Percentiles rank a stretch among this genome's conserved stretches.
Conservation (phyloP, 2,888 invertebrate genomes). For the Acanthococcus lagerstroemiae region DNA sequence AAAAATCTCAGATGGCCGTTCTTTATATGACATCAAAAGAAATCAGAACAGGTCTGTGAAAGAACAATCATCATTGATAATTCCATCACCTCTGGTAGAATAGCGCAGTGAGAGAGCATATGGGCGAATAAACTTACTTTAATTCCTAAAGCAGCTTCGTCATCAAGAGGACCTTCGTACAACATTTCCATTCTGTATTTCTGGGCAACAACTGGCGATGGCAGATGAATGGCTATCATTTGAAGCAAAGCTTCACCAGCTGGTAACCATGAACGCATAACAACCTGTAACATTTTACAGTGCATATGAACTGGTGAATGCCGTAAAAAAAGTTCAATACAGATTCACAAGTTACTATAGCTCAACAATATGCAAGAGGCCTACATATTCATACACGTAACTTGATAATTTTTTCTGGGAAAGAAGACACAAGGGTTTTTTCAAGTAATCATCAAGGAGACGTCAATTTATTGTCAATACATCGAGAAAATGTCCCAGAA, state of each 20-base stretch:
- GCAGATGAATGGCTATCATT: slow-evolving; percentile 99
- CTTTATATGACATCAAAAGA: slow-evolving; percentile 38
- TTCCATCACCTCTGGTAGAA: not conserved
- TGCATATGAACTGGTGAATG: no score
- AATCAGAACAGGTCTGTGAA: slow-evolving; percentile 43
- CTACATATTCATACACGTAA: no score
- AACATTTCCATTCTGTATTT: slow-evolving; percentile 99
- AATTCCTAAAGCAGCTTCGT: slow-evolving; percentile 83
- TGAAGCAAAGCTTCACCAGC: slow-evolving; percentile 99
- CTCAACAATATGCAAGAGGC: no score
- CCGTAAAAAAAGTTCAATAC: no score
- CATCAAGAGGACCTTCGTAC: slow-evolving; percentile 96
- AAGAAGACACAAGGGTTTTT: no score
- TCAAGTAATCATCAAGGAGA: no score
- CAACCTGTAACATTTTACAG: slow-evolving; percentile 56
- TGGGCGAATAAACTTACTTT: no score
- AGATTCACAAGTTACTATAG: no score
- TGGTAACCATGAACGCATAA: slow-evolving; percentile 99
- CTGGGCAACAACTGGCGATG: slow-evolving; percentile 97
- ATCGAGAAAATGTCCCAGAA: no score
- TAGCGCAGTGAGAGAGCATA: not conserved
- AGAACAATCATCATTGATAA: slow-evolving; percentile 2
- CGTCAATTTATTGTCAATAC: no score
- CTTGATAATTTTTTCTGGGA: no score
- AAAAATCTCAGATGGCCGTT: slow-evolving; percentile 41